A percentile compares a stretch with the other conserved stretches of the same genome.
These are phyloP conservation scores for Muscidifurax raptorellus DNA, from an alignment of 1,140 invertebrate genomes.

Conservation along the genomic window DNA sequence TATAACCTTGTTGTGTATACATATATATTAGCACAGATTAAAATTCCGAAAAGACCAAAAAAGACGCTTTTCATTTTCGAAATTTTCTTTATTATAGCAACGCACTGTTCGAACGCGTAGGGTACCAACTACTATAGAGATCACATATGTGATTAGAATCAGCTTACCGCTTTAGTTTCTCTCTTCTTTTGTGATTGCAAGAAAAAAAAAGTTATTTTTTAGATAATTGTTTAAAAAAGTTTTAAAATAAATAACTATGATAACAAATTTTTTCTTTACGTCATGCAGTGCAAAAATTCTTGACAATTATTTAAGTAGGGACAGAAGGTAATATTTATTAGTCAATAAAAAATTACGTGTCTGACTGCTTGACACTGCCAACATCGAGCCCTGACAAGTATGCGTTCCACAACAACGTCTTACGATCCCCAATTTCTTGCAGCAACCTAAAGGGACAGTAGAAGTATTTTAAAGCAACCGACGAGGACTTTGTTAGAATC, in stretches of 20 bases:
- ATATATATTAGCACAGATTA: no score
- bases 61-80: no score
- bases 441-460: conserved; percentile 47
- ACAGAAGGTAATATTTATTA: conserved; percentile 16
- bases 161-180: conserved; percentile 49
- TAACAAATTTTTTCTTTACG: not conserved
- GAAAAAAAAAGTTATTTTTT: conserved; percentile 30
- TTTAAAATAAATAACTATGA: conserved; percentile 1
- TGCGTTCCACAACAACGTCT: conserved; percentile 47
- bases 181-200: conserved; percentile 36
- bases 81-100: no score
- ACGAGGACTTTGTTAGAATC: conserved; percentile 16
- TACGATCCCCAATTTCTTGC: conserved; percentile 48
- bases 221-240: not conserved
- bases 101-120: no score
- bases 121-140: no score
- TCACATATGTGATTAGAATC: not conserved
- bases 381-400: conserved; percentile 48
- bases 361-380: conserved; percentile 48
- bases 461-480: conserved; percentile 32
- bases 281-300: not conserved
- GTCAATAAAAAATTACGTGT: conserved; percentile 42
- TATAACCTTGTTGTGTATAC: no score
- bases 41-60: no score
- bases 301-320: conserved; percentile 3